Base-by-base conservation (phyloP, 2,113 vertebrate genomes). In the Notiomystis cincta region DNA sequence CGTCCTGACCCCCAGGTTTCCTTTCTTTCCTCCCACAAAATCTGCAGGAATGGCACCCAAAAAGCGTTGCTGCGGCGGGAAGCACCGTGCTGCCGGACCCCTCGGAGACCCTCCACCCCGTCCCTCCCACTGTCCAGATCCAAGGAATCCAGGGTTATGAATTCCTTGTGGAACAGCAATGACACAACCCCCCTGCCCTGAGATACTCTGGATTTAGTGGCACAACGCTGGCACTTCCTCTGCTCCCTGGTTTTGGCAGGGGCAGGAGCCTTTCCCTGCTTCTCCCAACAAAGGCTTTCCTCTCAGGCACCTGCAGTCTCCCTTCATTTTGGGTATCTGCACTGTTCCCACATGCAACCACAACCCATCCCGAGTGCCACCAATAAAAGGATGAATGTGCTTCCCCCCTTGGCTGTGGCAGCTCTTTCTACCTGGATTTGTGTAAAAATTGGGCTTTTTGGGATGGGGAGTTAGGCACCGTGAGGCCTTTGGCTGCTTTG, bases 311-410 rank as follows among this genome's bases (percentile, higher is more conserved):
- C 11, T 0, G 0, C 38, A 2, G 0, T 21, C 24, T 4, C 37
- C 50, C 73, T 28, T 37, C 0, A 0, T 37, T 31, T 19, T 0
- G 2, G 47, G 33, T n/a, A 31, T 14, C 60, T 2, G 8, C 0
- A 3, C 45, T 75, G n/a, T 16, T n/a, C n/a, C 45, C 2, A 2
- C 8, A 3, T 0, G 0, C 2, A 2, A 11, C 2, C 3, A 10
- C 64, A 38, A 56, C 60, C 64, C 2, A 0, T 10, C 28, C 23
- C 0, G 0, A n/a, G 28, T 2, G 3, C 17, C 38, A 5, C 12
- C 70, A 96, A 97, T 96, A 95, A 97, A 97, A 60, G 40, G 37
- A 51, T 79, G 16, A 69, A 37, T 0, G 12, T 19, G 67, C 54
- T 96, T 60, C 7, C 9, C 13, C 18, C 4, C 2, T 28, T 0